phyloP scores from a whole-genome alignment of 1,140 invertebrate genomes.

The Drosophila kepulauana region DNA sequence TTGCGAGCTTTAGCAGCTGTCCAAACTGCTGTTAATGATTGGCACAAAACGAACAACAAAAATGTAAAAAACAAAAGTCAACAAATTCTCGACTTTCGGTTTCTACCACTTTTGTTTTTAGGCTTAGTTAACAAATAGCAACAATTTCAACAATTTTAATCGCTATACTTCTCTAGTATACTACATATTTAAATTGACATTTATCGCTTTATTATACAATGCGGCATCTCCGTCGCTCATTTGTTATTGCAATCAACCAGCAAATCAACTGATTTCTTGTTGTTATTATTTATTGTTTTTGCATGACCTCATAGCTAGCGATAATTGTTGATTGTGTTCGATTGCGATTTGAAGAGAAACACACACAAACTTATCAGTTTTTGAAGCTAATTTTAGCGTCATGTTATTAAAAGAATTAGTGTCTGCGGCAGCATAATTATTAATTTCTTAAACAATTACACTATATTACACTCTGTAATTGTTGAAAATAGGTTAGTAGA shows the following conservation, averaged over 20 bases:
- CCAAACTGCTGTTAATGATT: conserved; percentile 53
- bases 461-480: background rate
- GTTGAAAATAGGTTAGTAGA: background rate
- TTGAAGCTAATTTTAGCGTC: conserved; percentile 10
- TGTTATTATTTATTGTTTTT: conserved; percentile 21
- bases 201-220: conserved; percentile 28
- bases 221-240: background rate
- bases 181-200: conserved; percentile 10
- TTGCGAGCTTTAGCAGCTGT: conserved; percentile 30
- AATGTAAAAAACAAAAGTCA: conserved; percentile 34
- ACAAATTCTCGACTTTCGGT: conserved; percentile 64
- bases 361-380: conserved; percentile 27
- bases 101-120: conserved; percentile 48
- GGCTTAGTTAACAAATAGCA: conserved; percentile 6
- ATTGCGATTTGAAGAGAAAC: conserved; percentile 9
- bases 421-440: background rate
- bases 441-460: conserved; percentile 6
- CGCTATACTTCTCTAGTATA: background rate
- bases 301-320: conserved; percentile 37
- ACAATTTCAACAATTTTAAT: conserved; percentile 1
- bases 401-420: conserved; percentile 16
- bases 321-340: conserved; percentile 26
- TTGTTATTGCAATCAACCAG: conserved; percentile 33
- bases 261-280: conserved; percentile 9
- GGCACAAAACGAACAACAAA: conserved; percentile 4